Evolutionary conservation across 2,888 invertebrate species (phyloP).

Genomic region (Phorcus lineatus): DNA sequence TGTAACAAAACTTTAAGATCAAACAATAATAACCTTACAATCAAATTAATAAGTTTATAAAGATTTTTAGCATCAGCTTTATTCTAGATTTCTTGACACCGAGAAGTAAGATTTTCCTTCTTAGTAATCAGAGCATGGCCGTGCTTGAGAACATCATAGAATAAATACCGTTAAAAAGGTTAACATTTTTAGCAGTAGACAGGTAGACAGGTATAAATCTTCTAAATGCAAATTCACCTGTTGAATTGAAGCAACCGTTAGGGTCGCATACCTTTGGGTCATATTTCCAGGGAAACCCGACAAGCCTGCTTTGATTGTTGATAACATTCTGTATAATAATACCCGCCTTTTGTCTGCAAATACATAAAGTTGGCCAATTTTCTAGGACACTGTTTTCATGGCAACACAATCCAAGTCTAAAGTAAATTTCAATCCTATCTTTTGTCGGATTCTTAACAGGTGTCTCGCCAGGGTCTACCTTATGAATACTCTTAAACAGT

Average conservation of each 20-base stretch:
- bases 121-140: too few species aligned
- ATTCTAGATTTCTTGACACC: too few species aligned
- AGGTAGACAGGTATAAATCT: not conserved
- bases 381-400: slow-evolving; percentile 12
- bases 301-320: not conserved
- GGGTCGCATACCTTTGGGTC: slow-evolving; percentile 20
- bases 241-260: slow-evolving; percentile 23
- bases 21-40: too few species aligned
- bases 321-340: slow-evolving; percentile 18
- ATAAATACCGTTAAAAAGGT: not conserved
- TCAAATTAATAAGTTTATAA: too few species aligned
- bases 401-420: not conserved
- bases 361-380: not conserved
- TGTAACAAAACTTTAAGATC: too few species aligned
- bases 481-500: too few species aligned
- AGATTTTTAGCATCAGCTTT: too few species aligned
- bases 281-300: not conserved
- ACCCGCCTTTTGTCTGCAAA: not conserved
- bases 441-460: too few species aligned
- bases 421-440: too few species aligned
- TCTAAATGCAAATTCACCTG: slow-evolving; percentile 16
- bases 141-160: too few species aligned
- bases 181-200: not conserved
- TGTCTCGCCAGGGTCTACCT: too few species aligned
- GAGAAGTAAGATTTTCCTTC: too few species aligned